Percentiles rank a stretch among this genome's conserved stretches.
Evolutionary conservation across 2,797 vertebrate species (phyloP).

Genomic region (Crypturellus tataupa): DNA sequence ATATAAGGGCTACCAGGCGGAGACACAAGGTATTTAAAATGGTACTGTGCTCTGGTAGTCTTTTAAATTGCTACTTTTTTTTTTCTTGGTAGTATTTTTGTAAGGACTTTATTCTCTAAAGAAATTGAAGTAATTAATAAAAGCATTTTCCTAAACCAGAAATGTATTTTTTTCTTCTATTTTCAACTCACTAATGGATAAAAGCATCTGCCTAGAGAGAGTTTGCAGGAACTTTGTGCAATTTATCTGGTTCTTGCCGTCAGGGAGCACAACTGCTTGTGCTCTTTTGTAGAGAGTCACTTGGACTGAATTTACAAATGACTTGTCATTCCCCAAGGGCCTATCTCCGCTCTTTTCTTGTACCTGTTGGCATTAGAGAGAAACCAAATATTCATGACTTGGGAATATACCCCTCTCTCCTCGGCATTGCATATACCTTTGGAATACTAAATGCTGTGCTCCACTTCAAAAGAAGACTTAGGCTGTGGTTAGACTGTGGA

Average conservation of each 20-base stretch:
- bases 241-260: not conserved
- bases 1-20: not conserved
- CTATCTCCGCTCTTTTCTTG: not conserved
- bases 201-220: not conserved
- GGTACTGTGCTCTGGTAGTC: not conserved
- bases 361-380: not conserved
- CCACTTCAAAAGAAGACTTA: not conserved
- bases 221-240: not conserved
- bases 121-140: conserved; percentile 15
- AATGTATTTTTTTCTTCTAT: not conserved
- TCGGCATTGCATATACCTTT: not conserved
- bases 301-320: not conserved
- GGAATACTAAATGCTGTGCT: not conserved
- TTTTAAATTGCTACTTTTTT: not conserved
- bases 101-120: not conserved
- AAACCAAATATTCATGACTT: conserved; percentile 9
- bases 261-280: not conserved
- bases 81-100: not conserved
- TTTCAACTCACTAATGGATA: not conserved
- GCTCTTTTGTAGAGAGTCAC: not conserved
- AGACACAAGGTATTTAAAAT: conserved; percentile 17
- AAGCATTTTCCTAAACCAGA: not conserved
- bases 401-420: not conserved
- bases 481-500: not conserved
- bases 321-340: not conserved